phyloP scores from a whole-genome alignment of 2,797 vertebrate species.

The Cossypha heuglini region DNA sequence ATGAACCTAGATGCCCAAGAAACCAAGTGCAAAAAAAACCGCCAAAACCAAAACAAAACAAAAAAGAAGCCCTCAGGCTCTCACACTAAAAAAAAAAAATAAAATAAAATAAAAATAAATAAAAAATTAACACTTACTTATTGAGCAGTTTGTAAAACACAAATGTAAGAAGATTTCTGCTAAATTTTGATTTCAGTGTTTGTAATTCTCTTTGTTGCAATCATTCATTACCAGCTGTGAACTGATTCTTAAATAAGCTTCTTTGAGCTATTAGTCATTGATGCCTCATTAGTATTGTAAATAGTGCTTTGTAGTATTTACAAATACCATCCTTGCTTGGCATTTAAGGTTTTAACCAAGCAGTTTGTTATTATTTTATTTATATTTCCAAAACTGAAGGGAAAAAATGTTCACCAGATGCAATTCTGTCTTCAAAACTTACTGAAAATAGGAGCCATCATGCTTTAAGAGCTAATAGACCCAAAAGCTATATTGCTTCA shows the following conservation, averaged over 20 bases:
- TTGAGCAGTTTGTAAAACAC: not conserved
- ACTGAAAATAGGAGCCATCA: not conserved
- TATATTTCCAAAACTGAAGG: not conserved
- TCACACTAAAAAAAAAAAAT: not conserved
- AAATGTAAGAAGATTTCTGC: not conserved
- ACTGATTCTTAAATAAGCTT: slow-evolving; percentile 16
- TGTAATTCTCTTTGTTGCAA: not conserved
- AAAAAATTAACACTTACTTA: not conserved
- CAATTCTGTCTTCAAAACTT: not conserved
- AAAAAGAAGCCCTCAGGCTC: accelerated
- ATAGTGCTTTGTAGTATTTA: not conserved
- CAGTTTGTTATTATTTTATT: not conserved
- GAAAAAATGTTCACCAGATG: not conserved
- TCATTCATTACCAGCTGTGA: not conserved
- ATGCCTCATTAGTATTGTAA: slow-evolving; percentile 38
- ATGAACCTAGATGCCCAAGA: not conserved
- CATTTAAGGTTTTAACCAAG: not conserved
- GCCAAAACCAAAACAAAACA: accelerated
- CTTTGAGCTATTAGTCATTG: slow-evolving; percentile 9
- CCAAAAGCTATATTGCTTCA: not conserved
- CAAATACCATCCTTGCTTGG: not conserved
- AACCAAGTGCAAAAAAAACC: not conserved
- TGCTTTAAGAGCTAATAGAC: not conserved
- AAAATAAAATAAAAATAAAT: not conserved
- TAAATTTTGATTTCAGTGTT: not conserved